These are phyloP conservation scores for Eueremaeus valkanovi DNA, from an alignment of 2,888 invertebrate species.

Conservation along the genomic window DNA sequence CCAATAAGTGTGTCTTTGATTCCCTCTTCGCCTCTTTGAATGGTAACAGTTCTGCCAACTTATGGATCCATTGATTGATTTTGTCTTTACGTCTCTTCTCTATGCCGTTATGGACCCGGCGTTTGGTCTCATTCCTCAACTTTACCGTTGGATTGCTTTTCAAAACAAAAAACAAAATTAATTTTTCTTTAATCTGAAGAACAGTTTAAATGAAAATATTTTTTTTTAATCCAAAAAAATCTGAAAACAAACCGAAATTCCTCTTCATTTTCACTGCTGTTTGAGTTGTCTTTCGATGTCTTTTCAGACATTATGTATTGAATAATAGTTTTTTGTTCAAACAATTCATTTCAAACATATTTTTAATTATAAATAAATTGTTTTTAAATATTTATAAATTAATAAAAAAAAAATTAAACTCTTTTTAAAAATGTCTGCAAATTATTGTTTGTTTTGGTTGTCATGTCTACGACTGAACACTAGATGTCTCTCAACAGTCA, in stretches of 20 bases:
- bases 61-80: conserved; percentile 48
- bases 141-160: not conserved
- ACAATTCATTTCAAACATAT: not conserved
- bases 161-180: not conserved
- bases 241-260: not conserved
- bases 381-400: not conserved
- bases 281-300: not conserved
- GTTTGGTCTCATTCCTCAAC: conserved; percentile 37
- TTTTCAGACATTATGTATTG: not conserved
- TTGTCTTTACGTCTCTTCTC: conserved; percentile 52
- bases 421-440: conserved; percentile 4
- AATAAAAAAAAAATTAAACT: no score
- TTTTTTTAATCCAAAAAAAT: no score
- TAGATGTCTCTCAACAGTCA: not conserved
- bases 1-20: conserved; percentile 49
- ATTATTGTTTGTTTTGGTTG: not conserved
- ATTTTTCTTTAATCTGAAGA: not conserved
- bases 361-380: not conserved
- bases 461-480: not conserved
- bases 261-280: not conserved
- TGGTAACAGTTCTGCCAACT: conserved; percentile 46
- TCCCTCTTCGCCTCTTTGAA: conserved; percentile 44
- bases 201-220: not conserved
- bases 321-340: not conserved
- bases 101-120: conserved; percentile 47